Percentiles rank a stretch among this genome's conserved stretches.
Conservation (phyloP, 2,797 vertebrate genomes). For the Eospalax fontanierii region DNA sequence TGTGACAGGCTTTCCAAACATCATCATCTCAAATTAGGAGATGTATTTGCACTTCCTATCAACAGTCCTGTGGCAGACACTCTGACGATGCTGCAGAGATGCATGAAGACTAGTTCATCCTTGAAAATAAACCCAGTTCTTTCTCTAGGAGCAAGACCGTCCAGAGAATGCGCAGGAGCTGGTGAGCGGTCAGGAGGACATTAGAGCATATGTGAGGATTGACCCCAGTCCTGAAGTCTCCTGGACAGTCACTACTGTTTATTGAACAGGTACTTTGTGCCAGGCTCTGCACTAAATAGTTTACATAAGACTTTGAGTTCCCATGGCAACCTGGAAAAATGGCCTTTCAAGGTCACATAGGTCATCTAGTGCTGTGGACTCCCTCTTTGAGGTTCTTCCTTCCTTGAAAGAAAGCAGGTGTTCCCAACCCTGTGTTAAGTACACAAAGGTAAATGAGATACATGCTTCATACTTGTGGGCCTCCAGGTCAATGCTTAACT, state of each 20-base stretch:
- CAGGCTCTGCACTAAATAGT: not conserved
- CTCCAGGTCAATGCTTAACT: not conserved
- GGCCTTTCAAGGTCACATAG: not conserved
- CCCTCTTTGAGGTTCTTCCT: not conserved
- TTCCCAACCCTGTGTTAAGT: not conserved
- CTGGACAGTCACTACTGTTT: not conserved
- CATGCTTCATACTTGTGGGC: not conserved
- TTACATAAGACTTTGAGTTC: not conserved
- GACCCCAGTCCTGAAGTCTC: not conserved
- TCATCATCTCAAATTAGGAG: slow-evolving; percentile 82
- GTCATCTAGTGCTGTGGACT: too few relatives aligned
- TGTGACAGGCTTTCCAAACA: slow-evolving; percentile 80
- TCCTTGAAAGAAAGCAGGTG: not conserved
- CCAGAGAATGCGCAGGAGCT: not conserved
- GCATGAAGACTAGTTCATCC: slow-evolving; percentile 61
- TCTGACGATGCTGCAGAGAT: slow-evolving; percentile 61
- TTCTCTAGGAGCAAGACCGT: slow-evolving; percentile 22
- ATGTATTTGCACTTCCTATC: slow-evolving; percentile 83
- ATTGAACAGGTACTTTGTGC: not conserved
- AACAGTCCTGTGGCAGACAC: slow-evolving; percentile 80
- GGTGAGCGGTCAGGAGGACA: too few relatives aligned
- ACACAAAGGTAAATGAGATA: not conserved
- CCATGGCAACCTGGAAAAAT: slow-evolving; percentile 12
- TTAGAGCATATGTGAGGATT: not conserved
- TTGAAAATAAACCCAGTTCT: slow-evolving; percentile 22